Conservation (phyloP, 2,888 invertebrate species). For the Gastracanthus pulcherrimus region DNA sequence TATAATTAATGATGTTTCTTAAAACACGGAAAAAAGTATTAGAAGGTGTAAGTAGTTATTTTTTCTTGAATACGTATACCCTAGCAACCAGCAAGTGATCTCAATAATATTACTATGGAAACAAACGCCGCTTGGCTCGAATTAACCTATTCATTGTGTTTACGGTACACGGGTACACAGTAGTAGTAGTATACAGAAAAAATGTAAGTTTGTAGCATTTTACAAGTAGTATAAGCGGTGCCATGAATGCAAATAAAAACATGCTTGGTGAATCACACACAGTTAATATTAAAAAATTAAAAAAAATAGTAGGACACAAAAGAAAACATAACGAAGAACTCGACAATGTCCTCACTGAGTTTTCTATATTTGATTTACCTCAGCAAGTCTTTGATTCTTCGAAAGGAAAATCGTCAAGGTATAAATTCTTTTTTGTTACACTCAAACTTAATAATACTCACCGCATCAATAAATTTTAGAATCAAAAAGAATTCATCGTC, state of each 20-base stretch:
- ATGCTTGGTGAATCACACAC: neutral
- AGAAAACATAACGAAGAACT: slow-evolving; percentile 41
- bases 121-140: slow-evolving; percentile 8
- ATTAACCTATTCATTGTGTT: slow-evolving; percentile 34
- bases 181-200: neutral
- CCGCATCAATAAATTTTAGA: slow-evolving; percentile 9
- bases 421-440: neutral
- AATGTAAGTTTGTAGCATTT: neutral
- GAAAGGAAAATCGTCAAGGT: slow-evolving; percentile 37
- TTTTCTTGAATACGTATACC: neutral
- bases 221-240: neutral
- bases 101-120: slow-evolving; percentile 43
- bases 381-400: slow-evolving; percentile 12
- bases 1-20: no score
- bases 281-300: neutral
- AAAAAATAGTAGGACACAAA: slow-evolving; percentile 22
- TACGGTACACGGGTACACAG: neutral
- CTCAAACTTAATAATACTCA: neutral
- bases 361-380: slow-evolving; percentile 34
- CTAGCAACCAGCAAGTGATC: slow-evolving; percentile 12
- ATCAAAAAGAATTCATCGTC: neutral
- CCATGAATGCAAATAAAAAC: neutral
- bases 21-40: no score
- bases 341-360: slow-evolving; percentile 24
- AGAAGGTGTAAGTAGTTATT: neutral